Conservation (phyloP, 2,888 invertebrate genomes). For the Scelioninae gen. 1 region DNA sequence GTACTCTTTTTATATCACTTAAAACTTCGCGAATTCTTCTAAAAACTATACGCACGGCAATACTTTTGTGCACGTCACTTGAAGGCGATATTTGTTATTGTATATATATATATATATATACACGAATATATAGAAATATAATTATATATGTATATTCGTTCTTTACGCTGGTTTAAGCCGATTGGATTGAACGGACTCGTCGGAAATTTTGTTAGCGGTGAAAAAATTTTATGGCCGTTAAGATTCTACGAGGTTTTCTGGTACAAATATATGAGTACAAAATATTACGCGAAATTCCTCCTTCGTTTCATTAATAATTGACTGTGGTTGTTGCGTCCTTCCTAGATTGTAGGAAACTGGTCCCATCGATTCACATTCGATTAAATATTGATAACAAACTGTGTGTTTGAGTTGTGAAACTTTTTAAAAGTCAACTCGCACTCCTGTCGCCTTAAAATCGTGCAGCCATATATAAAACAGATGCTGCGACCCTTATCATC, state of each 20-base stretch:
- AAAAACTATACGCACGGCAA: constrained; percentile 33
- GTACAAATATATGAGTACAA: constrained; percentile 54
- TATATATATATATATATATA: constrained; percentile 27
- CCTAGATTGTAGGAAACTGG: constrained; percentile 27
- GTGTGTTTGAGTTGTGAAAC: neutral
- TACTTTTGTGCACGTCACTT: constrained; percentile 38
- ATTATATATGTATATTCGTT: constrained; percentile 24
- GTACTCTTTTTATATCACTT: constrained; percentile 48
- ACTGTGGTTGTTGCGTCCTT: constrained; percentile 21
- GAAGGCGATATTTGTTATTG: constrained; percentile 37
- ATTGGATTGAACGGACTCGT: constrained; percentile 49
- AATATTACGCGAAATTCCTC: constrained; percentile 40
- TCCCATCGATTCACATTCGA: constrained; percentile 16
- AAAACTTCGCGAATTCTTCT: constrained; percentile 40
- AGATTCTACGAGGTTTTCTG: constrained; percentile 14
- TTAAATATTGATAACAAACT: constrained; percentile 33
- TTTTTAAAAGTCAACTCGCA: constrained; percentile 3
- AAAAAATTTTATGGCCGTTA: neutral
- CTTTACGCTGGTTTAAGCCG: constrained; percentile 24
- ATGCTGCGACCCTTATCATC: constrained; percentile 16
- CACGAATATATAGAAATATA: constrained; percentile 33
- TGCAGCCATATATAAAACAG: no score
- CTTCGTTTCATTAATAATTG: constrained; percentile 51
- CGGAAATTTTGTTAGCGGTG: constrained; percentile 20
- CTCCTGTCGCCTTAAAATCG: no score